phyloP scores from a whole-genome alignment of 2,888 invertebrate genomes.

The Artemia sp. region DNA sequence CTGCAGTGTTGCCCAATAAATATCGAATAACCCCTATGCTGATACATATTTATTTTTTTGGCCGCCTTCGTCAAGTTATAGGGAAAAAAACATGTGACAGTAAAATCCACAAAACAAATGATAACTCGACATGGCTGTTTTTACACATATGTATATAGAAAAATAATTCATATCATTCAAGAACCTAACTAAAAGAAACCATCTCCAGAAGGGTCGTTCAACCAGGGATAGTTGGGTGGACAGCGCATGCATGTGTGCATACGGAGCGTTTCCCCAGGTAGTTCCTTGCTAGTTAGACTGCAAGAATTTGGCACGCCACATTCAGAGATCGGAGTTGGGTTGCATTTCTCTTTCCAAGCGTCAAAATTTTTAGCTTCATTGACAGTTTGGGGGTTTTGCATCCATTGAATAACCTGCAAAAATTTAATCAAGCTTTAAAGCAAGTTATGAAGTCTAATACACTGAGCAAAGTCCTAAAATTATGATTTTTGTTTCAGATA shows the following conservation, averaged over 20 bases:
- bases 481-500: too few relatives aligned
- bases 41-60: too few relatives aligned
- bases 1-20: too few relatives aligned
- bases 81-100: too few relatives aligned
- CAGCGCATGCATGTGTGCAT: conserved; percentile 81
- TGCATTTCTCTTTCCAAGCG: conserved; percentile 84
- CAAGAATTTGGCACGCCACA: conserved; percentile 81
- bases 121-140: too few relatives aligned
- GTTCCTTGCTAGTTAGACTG: conserved; percentile 77
- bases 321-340: conserved; percentile 60
- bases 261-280: conserved; percentile 83
- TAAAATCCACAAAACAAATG: too few relatives aligned
- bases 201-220: conserved; percentile 76
- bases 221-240: conserved; percentile 86
- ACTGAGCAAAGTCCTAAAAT: too few relatives aligned
- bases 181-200: conserved; percentile 56
- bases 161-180: not conserved
- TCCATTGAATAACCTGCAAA: conserved; percentile 75
- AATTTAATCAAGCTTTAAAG: not conserved
- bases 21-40: too few relatives aligned
- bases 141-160: not conserved
- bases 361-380: conserved; percentile 77
- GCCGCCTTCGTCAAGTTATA: too few relatives aligned
- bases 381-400: conserved; percentile 71
- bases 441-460: too few relatives aligned